Percentiles rank a stretch among this genome's conserved stretches.
Conservation (phyloP, 2,888 invertebrate species). For the Nudaria mundana region DNA sequence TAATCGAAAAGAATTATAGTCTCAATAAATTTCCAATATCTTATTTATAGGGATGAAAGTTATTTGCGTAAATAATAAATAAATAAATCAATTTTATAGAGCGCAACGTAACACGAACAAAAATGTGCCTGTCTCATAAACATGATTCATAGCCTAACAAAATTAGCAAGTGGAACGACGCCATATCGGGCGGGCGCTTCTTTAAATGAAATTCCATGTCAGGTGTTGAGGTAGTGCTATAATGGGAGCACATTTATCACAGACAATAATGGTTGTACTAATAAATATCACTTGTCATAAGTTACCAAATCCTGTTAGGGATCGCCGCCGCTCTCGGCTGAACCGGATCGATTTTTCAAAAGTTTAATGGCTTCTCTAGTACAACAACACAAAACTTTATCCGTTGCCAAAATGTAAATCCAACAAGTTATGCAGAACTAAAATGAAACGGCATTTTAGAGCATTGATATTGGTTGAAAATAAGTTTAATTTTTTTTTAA, state of each 20-base stretch:
- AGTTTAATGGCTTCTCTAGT: constrained; percentile 20
- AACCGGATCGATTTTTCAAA: constrained; percentile 33
- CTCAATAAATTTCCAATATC: constrained; percentile 7
- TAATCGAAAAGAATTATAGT: constrained; percentile 1
- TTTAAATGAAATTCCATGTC: constrained; percentile 77
- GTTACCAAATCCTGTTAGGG: constrained; percentile 47
- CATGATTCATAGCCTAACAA: constrained; percentile 62
- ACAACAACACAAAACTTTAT: constrained; percentile 13
- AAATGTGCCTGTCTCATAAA: constrained; percentile 65
- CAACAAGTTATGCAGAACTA: constrained; percentile 13
- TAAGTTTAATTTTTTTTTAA: no score
- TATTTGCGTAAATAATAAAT: constrained; percentile 37
- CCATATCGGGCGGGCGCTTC: constrained; percentile 52
- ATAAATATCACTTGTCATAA: constrained; percentile 68
- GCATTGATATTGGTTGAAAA: no score
- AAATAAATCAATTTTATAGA: constrained; percentile 53
- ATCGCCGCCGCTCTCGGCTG: constrained; percentile 15
- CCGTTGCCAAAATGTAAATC: constrained; percentile 16
- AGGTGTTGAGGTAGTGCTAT: constrained; percentile 52
- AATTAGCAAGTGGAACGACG: constrained; percentile 62
- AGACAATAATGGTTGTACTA: constrained; percentile 56
- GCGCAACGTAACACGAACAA: constrained; percentile 48
- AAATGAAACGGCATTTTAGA: constrained; percentile 18
- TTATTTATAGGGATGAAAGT: constrained; percentile 11
- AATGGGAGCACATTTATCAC: constrained; percentile 66